phyloP scores from a whole-genome alignment of 1,140 invertebrate species.

The Aradophagus sp. region DNA sequence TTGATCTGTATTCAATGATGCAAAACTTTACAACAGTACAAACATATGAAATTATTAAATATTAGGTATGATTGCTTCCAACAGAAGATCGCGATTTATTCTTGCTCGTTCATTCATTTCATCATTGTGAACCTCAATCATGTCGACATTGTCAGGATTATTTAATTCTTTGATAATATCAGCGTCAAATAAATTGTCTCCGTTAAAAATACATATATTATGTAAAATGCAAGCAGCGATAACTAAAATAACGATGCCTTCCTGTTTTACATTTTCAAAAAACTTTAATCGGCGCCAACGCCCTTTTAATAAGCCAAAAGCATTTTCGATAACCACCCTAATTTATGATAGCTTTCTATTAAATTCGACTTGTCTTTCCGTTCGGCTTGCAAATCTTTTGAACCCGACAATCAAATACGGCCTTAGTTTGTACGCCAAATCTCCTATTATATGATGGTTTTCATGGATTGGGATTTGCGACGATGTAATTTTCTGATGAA shows the following conservation, averaged over 20 bases:
- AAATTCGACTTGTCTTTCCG: neutral
- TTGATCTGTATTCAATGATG: no score
- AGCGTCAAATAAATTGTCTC: conserved; percentile 7
- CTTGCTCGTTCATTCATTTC: conserved; percentile 6
- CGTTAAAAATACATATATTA: conserved; percentile 14
- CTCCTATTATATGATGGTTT: neutral
- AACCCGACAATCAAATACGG: conserved; percentile 2
- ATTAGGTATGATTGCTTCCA: conserved; percentile 9
- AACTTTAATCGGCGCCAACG: conserved; percentile 5
- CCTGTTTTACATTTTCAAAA: conserved; percentile 3
- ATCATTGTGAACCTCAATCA: conserved; percentile 6
- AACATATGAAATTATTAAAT: conserved; percentile 2
- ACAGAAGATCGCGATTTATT: conserved; percentile 12
- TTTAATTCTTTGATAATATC: conserved; percentile 13
- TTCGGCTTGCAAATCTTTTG: neutral
- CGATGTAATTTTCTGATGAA: neutral
- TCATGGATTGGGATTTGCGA: neutral
- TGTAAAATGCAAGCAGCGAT: conserved; percentile 10
- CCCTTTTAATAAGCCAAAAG: conserved; percentile 4
- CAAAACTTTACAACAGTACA: no score
- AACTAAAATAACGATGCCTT: conserved; percentile 7
- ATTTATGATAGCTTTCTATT: neutral
- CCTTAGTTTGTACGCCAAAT: conserved; percentile 3
- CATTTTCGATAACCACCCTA: conserved; percentile 1
- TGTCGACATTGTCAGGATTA: conserved; percentile 9